phyloP scores from a whole-genome alignment of 2,888 invertebrate species.

The Ceraclea dissimilis region DNA sequence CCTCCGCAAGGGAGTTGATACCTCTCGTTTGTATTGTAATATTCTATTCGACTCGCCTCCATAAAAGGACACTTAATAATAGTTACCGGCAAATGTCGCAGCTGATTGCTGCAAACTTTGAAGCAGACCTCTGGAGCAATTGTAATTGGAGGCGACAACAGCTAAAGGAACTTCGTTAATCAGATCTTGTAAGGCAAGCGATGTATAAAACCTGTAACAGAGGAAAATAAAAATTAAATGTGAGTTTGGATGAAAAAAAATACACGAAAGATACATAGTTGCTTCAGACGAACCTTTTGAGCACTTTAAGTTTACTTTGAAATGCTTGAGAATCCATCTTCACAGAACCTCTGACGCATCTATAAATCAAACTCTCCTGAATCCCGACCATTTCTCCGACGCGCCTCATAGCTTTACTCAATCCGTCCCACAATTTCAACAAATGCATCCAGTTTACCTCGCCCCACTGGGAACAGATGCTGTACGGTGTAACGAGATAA shows the following conservation, averaged over 20 bases:
- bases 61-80: too few species aligned
- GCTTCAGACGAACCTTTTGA: conserved; percentile 61
- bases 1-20: too few species aligned
- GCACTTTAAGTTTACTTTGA: conserved; percentile 50
- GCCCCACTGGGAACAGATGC: conserved; percentile 71
- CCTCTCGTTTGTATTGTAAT: too few species aligned
- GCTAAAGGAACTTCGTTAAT: conserved; percentile 82
- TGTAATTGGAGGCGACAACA: conserved; percentile 76
- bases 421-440: conserved; percentile 73
- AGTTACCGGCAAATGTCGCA: conserved; percentile 90
- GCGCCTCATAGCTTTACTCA: conserved; percentile 70
- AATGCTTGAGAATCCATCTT: conserved; percentile 47
- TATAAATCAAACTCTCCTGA: conserved; percentile 75
- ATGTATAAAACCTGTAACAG: conserved; percentile 68
- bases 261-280: background rate
- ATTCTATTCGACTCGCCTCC: too few species aligned
- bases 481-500: conserved; percentile 92
- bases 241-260: background rate
- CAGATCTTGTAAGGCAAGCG: conserved; percentile 86
- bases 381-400: conserved; percentile 88
- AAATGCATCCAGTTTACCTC: conserved; percentile 76
- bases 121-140: conserved; percentile 80
- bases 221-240: conserved; percentile 1
- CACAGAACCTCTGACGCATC: conserved; percentile 61
- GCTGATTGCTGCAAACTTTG: conserved; percentile 93